Percentiles rank a stretch among this genome's conserved stretches.
phyloP scores from a whole-genome alignment of 2,888 invertebrate genomes.

The Leucophenga maculata region DNA sequence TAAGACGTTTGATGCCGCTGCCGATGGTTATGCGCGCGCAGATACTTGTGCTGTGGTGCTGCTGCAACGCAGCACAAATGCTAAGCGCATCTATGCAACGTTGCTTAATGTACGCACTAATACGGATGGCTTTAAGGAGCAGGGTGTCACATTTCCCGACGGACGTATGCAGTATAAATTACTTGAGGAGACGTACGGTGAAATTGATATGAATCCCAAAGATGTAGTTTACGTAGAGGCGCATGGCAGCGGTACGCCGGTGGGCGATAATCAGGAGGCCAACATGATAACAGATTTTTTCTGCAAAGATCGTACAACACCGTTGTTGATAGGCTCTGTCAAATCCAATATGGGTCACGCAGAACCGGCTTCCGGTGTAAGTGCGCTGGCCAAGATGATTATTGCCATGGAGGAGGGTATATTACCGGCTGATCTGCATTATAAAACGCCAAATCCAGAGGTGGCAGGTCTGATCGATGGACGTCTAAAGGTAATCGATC shows the following conservation, averaged over 20 bases:
- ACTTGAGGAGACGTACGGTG: slow-evolving; percentile 88
- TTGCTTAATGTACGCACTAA: slow-evolving; percentile 91
- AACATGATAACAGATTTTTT: slow-evolving; percentile 94
- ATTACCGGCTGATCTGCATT: slow-evolving; percentile 95
- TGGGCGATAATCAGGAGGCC: slow-evolving; percentile 98
- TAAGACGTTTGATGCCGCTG: slow-evolving; percentile 93
- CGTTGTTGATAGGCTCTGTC: slow-evolving; percentile 95
- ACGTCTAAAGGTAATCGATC: slow-evolving; percentile 88
- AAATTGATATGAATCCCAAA: slow-evolving; percentile 85
- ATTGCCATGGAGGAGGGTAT: slow-evolving; percentile 93
- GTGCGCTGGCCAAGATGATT: slow-evolving; percentile 92
- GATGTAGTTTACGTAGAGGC: slow-evolving; percentile 95
- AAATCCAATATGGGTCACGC: slow-evolving; percentile 99
- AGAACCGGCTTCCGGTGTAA: slow-evolving; percentile 93
- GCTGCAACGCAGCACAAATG: slow-evolving; percentile 83
- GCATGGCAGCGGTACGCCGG: slow-evolving; percentile 98
- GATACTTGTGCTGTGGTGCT: slow-evolving; percentile 90
- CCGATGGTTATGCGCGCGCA: slow-evolving; percentile 92
- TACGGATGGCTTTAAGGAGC: slow-evolving; percentile 92
- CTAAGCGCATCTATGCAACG: slow-evolving; percentile 87
- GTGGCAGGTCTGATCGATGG: slow-evolving; percentile 93
- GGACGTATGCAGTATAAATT: slow-evolving; percentile 85
- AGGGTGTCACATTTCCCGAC: slow-evolving; percentile 90
- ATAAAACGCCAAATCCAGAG: slow-evolving; percentile 86
- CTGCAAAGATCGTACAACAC: slow-evolving; percentile 83